Conservation (phyloP, 2,888 invertebrate species). For the Torymus texanus region DNA sequence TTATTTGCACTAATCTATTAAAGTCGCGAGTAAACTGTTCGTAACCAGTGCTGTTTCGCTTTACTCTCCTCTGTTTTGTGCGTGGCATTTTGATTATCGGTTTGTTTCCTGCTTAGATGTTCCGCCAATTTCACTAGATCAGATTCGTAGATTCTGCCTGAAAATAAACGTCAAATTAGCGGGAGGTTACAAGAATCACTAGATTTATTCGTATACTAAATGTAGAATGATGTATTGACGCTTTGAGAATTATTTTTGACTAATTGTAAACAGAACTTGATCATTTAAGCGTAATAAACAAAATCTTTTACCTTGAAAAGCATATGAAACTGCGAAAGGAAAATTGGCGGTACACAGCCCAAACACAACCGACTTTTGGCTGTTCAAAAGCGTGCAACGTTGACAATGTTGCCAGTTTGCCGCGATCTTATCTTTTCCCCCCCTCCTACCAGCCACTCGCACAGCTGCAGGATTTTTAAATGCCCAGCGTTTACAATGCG, state of each 20-base stretch:
- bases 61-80: slow-evolving; percentile 65
- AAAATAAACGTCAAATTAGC: slow-evolving; percentile 16
- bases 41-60: slow-evolving; percentile 45
- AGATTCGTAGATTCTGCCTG: slow-evolving; percentile 12
- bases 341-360: slow-evolving; percentile 38
- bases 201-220: too few relatives aligned
- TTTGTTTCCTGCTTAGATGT: slow-evolving; percentile 2
- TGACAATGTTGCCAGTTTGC: slow-evolving; percentile 44
- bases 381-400: slow-evolving; percentile 41
- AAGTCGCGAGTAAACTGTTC: slow-evolving; percentile 65
- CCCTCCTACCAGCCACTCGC: too few relatives aligned
- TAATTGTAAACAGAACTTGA: too few relatives aligned
- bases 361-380: slow-evolving; percentile 40
- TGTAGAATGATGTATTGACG: too few relatives aligned
- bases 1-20: slow-evolving; percentile 60
- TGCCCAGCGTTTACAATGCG: slow-evolving; percentile 27
- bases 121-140: neutral
- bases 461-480: slow-evolving; percentile 13
- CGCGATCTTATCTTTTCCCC: neutral
- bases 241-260: too few relatives aligned
- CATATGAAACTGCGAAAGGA: slow-evolving; percentile 8
- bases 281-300: too few relatives aligned
- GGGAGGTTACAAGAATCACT: neutral
- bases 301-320: slow-evolving; percentile 13
- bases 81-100: slow-evolving; percentile 65